These are phyloP conservation scores for Synanceia verrucosa DNA, from an alignment of 2,797 vertebrate species.

Conservation along the genomic window DNA sequence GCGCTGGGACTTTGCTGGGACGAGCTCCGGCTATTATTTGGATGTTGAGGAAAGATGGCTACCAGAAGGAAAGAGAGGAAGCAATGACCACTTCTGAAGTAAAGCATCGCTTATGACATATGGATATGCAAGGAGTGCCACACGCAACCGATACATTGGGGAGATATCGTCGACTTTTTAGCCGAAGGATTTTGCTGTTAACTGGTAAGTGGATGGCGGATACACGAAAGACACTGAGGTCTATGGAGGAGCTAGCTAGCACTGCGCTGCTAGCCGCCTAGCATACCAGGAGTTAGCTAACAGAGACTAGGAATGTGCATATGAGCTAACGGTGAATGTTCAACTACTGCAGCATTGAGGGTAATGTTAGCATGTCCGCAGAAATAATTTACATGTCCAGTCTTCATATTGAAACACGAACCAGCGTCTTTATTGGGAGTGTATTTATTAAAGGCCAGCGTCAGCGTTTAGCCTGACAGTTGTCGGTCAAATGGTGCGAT, in stretches of 20 bases:
- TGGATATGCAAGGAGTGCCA: conserved; percentile 64
- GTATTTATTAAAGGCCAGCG: conserved; percentile 24
- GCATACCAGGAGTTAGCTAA: conserved; percentile 67
- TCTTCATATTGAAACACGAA: rapidly evolving
- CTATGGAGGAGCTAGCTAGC: conserved; percentile 51
- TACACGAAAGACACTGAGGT: not conserved
- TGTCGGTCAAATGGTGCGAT: conserved; percentile 40
- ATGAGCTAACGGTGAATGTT: conserved; percentile 7
- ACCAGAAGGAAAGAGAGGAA: conserved; percentile 67
- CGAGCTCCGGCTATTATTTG: conserved; percentile 55
- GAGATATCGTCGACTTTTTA: conserved; percentile 15
- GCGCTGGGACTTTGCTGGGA: conserved; percentile 33
- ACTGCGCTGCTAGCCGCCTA: conserved; percentile 46
- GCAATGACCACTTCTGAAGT: conserved; percentile 58
- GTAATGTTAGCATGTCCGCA: not conserved
- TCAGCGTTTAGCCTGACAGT: conserved; percentile 52
- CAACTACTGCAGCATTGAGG: not conserved
- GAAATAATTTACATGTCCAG: rapidly evolving
- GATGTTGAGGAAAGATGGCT: conserved; percentile 85
- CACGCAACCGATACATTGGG: conserved; percentile 39
- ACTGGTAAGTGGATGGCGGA: conserved; percentile 58
- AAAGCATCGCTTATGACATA: conserved; percentile 68
- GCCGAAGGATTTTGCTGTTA: conserved; percentile 37
- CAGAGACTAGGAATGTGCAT: conserved; percentile 48
- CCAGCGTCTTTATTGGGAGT: not conserved